Conservation (phyloP, 2,888 invertebrate genomes). For the Platerodrilus igneus region DNA sequence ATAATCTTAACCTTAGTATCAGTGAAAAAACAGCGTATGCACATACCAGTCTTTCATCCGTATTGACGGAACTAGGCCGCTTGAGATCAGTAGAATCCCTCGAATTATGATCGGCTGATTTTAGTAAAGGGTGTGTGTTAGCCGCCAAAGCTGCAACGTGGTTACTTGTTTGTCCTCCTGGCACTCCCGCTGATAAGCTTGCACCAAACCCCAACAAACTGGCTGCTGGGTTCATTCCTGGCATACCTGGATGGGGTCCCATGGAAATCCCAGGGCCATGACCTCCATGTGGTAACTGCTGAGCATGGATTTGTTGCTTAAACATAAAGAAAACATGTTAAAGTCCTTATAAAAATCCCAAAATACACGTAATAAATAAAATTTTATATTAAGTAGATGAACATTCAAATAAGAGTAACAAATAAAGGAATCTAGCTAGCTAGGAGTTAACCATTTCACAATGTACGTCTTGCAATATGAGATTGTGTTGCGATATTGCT, state of each 20-base stretch:
- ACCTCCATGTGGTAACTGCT: conserved; percentile 46
- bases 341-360: too few species aligned
- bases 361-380: too few species aligned
- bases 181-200: conserved; percentile 33
- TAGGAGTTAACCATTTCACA: too few species aligned
- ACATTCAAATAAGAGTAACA: too few species aligned
- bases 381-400: too few species aligned
- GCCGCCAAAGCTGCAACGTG: conserved; percentile 37
- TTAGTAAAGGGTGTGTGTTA: conserved; percentile 43
- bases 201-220: conserved; percentile 40
- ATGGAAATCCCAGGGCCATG: conserved; percentile 45
- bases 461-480: too few species aligned
- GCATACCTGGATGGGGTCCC: conserved; percentile 45
- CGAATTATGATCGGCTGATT: conserved; percentile 44
- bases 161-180: conserved; percentile 38
- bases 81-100: conserved; percentile 40
- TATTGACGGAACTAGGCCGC: conserved; percentile 43
- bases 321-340: too few species aligned
- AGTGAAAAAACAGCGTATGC: too few species aligned
- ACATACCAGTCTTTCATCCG: conserved; percentile 49
- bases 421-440: too few species aligned
- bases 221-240: conserved; percentile 44
- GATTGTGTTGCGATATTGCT: too few species aligned
- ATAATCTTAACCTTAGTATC: too few species aligned
- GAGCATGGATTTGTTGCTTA: conserved; percentile 50